Base-by-base conservation (phyloP, 2,113 vertebrate genomes). In the Opisthocomus hoazin region DNA sequence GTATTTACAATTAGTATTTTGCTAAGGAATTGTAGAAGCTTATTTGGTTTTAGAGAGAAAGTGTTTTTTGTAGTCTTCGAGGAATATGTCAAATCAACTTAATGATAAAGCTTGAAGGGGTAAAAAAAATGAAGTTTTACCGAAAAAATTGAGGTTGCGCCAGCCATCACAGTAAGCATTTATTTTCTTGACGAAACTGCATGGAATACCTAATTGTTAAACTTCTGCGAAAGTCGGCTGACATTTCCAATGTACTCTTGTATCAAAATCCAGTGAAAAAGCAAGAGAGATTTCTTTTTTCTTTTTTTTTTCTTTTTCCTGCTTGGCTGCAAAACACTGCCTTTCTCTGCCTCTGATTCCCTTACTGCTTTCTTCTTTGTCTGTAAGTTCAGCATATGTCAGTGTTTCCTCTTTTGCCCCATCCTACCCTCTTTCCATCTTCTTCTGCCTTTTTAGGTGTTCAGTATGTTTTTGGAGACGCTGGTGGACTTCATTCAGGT, bases 381-480 rank as follows among this genome's bases (percentile, higher is more conserved):
- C 94, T 97, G 95, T 95, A 94, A 96, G 92, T 92, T 96, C 71
- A 36, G 70, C 94, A 65, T 96, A 93, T 1, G 76, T 98, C 94
- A 97, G 92, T 96, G 92, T 84, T 96, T 98, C 95, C 96, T 97
- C 97, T 97, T 97, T 97, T 92, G 84, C 61, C 88, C 90, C 74
- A 89, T 92, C 87, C 92, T 91, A 93, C 92, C 96, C 76, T 88
- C 76, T 94, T 88, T 84, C 69, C 82, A 63, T 92, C 78, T 96
- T 93, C 71, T 97, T 96, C 77, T 94, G 91, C 94, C 97, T 96
- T 97, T 97, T 15, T 96, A 99, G 99, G 99, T 99, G 46, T 99
- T 99, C 98, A 99, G 99, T 96, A 99, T 99, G 99, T 99, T 99
- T 98, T 97, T 99, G 98, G 99, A 99, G 97, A 99, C 99, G 0